These are phyloP conservation scores for Mactra quadrangularis DNA, from an alignment of 1,140 invertebrate species.

Conservation along the genomic window DNA sequence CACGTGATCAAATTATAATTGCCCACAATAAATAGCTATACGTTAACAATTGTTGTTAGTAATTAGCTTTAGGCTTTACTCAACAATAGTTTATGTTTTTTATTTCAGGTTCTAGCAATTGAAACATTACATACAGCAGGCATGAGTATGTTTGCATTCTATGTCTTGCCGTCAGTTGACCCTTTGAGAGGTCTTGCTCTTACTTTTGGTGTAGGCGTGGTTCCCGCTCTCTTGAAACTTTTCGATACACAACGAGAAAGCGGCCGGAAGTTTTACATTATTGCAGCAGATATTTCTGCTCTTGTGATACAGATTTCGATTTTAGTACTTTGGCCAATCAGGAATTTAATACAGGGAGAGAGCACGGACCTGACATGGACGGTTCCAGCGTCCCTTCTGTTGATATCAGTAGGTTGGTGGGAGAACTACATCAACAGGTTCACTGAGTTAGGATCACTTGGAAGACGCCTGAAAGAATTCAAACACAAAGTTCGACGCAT, in stretches of 20 bases:
- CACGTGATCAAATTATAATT: too few relatives aligned
- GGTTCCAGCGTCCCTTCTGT: conserved; percentile 76
- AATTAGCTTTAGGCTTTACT: too few relatives aligned
- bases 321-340: conserved; percentile 73
- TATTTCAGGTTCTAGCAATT: conserved; percentile 72
- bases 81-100: neutral
- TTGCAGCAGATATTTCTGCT: conserved; percentile 73
- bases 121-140: conserved; percentile 80
- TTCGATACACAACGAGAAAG: conserved; percentile 72
- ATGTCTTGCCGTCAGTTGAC: conserved; percentile 78
- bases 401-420: conserved; percentile 81
- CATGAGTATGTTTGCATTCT: conserved; percentile 78
- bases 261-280: conserved; percentile 66
- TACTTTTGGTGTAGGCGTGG: conserved; percentile 75
- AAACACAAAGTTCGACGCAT: conserved; percentile 76
- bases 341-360: conserved; percentile 53
- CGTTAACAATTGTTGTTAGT: too few relatives aligned
- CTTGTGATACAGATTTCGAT: conserved; percentile 72
- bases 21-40: too few relatives aligned
- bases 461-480: conserved; percentile 69
- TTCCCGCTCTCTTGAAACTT: conserved; percentile 76
- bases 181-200: conserved; percentile 70
- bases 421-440: conserved; percentile 82
- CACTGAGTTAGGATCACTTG: conserved; percentile 70
- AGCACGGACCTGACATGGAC: conserved; percentile 65